Conservation (phyloP, 1,140 invertebrate species). For the Megalonaias nervosa region DNA sequence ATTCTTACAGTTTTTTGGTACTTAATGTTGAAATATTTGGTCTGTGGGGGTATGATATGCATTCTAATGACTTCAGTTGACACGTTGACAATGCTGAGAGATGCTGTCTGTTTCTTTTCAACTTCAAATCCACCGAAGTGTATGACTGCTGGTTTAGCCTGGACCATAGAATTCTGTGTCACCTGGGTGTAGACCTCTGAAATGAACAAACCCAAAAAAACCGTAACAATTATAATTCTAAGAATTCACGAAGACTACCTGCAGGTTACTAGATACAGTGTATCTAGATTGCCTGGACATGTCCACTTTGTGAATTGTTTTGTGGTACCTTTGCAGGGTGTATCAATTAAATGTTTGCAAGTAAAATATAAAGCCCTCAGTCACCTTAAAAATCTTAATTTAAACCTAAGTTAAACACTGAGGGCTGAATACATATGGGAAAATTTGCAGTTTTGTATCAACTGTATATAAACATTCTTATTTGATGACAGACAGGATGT, state of each 20-base stretch:
- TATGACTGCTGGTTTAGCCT: constrained; percentile 63
- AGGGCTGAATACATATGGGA: too few relatives aligned
- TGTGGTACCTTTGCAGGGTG: too few relatives aligned
- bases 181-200: constrained; percentile 69
- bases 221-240: background rate
- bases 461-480: too few relatives aligned
- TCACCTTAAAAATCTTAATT: too few relatives aligned
- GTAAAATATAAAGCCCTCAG: too few relatives aligned
- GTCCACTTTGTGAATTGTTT: too few relatives aligned
- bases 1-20: constrained; percentile 68
- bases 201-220: constrained; percentile 33
- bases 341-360: too few relatives aligned
- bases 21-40: constrained; percentile 68
- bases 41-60: constrained; percentile 71
- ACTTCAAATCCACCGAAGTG: constrained; percentile 70
- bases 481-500: too few relatives aligned
- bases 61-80: constrained; percentile 67
- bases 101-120: constrained; percentile 57
- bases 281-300: too few relatives aligned
- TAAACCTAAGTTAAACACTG: too few relatives aligned
- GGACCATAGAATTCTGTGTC: constrained; percentile 62
- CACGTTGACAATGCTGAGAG: constrained; percentile 65
- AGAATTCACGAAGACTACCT: background rate
- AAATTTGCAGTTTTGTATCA: too few relatives aligned
- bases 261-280: too few relatives aligned